These are phyloP conservation scores for Nymphalis polychloros DNA, from an alignment of 2,888 invertebrate species.

Conservation along the genomic window DNA sequence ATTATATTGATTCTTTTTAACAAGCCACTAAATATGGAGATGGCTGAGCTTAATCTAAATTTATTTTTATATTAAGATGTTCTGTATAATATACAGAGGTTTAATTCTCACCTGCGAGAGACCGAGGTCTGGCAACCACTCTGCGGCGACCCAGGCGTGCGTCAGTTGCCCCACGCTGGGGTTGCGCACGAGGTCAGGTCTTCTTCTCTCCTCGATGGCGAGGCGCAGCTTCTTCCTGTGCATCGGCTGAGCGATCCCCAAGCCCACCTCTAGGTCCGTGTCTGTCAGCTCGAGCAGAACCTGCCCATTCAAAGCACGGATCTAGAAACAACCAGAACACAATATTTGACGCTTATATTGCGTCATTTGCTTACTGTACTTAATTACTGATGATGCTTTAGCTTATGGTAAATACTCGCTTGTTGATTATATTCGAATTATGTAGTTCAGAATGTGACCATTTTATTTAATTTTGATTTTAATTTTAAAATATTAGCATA, in stretches of 20 bases:
- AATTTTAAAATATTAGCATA: too few relatives aligned
- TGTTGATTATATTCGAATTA: not conserved
- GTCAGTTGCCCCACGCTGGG: constrained; percentile 93
- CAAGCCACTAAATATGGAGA: too few relatives aligned
- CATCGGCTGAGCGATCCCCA: constrained; percentile 95
- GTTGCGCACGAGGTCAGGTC: constrained; percentile 93
- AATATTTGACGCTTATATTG: constrained; percentile 80
- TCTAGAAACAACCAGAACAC: constrained; percentile 84
- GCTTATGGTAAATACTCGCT: not conserved
- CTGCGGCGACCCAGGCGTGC: constrained; percentile 96
- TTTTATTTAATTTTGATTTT: too few relatives aligned
- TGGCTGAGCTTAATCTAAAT: too few relatives aligned
- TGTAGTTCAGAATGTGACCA: too few relatives aligned
- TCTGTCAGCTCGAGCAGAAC: constrained; percentile 95
- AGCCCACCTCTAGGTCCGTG: constrained; percentile 93
- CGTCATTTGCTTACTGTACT: constrained; percentile 57
- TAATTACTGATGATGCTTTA: constrained; percentile 5
- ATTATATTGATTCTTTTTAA: too few relatives aligned
- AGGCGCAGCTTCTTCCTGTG: constrained; percentile 95
- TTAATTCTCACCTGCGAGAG: constrained; percentile 84
- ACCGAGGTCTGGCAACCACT: constrained; percentile 96
- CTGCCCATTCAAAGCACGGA: constrained; percentile 87
- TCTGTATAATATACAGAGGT: too few relatives aligned
- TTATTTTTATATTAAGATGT: too few relatives aligned
- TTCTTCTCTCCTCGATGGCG: constrained; percentile 95